A percentile compares a stretch with the other conserved stretches of the same genome.
Conservation (phyloP, 2,888 invertebrate genomes). For the Odontothrips loti region DNA sequence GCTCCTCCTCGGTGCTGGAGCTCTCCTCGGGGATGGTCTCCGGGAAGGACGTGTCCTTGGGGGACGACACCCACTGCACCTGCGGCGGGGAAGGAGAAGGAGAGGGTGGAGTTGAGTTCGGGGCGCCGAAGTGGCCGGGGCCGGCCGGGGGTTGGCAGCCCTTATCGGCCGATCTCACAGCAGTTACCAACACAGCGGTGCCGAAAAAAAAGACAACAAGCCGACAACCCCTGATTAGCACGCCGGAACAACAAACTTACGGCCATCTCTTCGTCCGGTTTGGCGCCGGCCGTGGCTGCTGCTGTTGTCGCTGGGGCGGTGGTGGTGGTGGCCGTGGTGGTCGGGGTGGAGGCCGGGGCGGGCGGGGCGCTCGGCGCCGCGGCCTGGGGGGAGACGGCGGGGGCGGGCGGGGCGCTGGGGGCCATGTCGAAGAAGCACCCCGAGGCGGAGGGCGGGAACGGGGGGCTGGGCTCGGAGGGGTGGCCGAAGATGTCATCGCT, state of each 20-base stretch:
- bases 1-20: constrained; percentile 87
- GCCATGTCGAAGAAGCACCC: neutral
- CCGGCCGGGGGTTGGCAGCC: too few relatives aligned
- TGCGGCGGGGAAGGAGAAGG: constrained; percentile 42
- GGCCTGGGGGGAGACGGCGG: neutral
- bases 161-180: neutral
- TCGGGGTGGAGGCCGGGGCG: neutral
- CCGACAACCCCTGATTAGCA: neutral
- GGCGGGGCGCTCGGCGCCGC: neutral
- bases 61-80: constrained; percentile 75
- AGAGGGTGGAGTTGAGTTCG: neutral
- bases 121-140: neutral
- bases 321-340: neutral
- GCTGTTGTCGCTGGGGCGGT: neutral
- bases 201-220: neutral
- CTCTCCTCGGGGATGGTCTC: constrained; percentile 92
- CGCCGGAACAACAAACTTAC: neutral
- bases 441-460: neutral
- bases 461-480: neutral
- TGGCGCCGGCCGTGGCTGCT: neutral
- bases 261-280: constrained; percentile 5
- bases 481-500: neutral
- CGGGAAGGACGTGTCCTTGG: constrained; percentile 83
- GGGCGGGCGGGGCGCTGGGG: neutral
- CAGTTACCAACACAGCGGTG: too few relatives aligned